Evolutionary conservation across 1,140 invertebrate species (phyloP).

Genomic region (Carposina sasakii): DNA sequence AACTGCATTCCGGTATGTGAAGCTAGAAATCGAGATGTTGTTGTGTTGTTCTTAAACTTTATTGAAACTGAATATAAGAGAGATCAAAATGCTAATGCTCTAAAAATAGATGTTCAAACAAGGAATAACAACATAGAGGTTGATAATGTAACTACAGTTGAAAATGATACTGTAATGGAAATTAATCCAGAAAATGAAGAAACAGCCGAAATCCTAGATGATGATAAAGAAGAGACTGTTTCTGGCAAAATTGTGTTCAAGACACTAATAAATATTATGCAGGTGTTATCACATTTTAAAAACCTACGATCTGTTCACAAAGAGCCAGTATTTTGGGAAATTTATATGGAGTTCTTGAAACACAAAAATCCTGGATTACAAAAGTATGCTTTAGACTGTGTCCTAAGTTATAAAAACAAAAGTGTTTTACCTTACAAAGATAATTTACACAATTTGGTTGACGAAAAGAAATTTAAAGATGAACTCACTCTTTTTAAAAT

Average conservation of each 20-base stretch:
- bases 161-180: conserved; percentile 42
- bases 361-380: conserved; percentile 86
- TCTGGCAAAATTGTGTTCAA: conserved; percentile 73
- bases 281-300: conserved; percentile 84
- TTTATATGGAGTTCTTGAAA: conserved; percentile 86
- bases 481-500: conserved; percentile 87
- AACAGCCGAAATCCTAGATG: conserved; percentile 36
- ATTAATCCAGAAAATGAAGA: conserved; percentile 36
- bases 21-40: conserved; percentile 83
- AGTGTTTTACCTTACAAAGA: conserved; percentile 82
- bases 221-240: conserved; percentile 53
- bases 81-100: conserved; percentile 48
- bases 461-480: conserved; percentile 91
- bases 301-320: conserved; percentile 86
- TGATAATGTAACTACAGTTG: conserved; percentile 46
- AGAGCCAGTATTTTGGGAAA: conserved; percentile 81
- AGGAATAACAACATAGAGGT: conserved; percentile 41
- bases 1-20: conserved; percentile 83
- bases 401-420: conserved; percentile 88
- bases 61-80: conserved; percentile 77
- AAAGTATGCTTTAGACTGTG: conserved; percentile 87
- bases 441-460: conserved; percentile 83
- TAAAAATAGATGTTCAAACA: conserved; percentile 52
- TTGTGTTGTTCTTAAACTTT: conserved; percentile 85
- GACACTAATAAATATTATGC: conserved; percentile 81